These are phyloP conservation scores for Eurystomus gularis DNA, from an alignment of 2,113 vertebrate genomes.

Conservation along the genomic window DNA sequence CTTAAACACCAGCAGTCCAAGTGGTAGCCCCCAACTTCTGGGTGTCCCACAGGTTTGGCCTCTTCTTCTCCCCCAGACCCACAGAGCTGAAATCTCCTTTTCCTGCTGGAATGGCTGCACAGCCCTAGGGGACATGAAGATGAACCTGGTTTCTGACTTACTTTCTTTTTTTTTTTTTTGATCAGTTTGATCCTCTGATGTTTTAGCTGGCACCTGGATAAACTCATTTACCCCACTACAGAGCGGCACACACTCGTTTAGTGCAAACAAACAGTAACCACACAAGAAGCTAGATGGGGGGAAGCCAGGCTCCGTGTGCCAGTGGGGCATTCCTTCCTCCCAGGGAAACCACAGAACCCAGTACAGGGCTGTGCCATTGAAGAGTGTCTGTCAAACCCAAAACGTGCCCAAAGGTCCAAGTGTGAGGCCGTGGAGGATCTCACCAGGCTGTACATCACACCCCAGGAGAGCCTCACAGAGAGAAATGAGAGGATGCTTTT, in stretches of 20 bases:
- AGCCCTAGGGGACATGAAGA: not conserved
- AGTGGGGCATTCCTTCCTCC: not conserved
- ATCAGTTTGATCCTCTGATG: not conserved
- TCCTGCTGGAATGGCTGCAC: not conserved
- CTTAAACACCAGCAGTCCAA: not conserved
- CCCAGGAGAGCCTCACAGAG: not conserved
- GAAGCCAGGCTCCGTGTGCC: not conserved
- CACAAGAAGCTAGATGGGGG: not conserved
- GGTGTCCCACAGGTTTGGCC: not conserved
- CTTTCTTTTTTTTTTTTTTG: not conserved
- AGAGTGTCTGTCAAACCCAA: not conserved
- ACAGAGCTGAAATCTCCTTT: not conserved
- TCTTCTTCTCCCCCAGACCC: not conserved
- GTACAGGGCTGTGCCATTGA: not conserved
- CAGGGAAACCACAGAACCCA: not conserved
- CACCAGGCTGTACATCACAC: not conserved
- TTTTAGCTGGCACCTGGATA: not conserved
- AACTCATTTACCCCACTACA: not conserved
- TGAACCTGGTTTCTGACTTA: not conserved
- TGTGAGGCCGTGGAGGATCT: not conserved
- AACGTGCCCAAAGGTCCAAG: accelerated
- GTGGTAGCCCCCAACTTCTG: not conserved
- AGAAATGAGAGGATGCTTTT: not conserved
- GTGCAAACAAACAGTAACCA: slow-evolving; percentile 3
- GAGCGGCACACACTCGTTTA: not conserved